A percentile compares a stretch with the other conserved stretches of the same genome.
These are phyloP conservation scores for Cinara cedri DNA, from an alignment of 2,888 invertebrate genomes.

Conservation along the genomic window DNA sequence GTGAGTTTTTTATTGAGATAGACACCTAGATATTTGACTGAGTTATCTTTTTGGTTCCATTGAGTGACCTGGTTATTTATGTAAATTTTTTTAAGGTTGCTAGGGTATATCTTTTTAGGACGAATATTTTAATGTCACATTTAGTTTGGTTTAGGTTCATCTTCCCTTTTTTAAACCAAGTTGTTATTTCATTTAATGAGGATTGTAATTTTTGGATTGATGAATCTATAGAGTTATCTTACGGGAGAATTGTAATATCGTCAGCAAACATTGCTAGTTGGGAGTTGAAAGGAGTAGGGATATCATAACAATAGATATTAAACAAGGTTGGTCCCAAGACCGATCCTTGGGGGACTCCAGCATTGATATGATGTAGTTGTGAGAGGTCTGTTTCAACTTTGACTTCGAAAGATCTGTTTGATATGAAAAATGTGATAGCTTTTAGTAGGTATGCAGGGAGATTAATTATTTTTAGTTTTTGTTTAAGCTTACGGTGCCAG, in stretches of 20 bases:
- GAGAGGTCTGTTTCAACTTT: not conserved
- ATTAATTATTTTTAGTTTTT: too few species aligned
- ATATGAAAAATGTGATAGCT: not conserved
- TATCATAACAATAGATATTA: not conserved
- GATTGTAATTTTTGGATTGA: not conserved
- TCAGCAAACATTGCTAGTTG: slow-evolving; percentile 1
- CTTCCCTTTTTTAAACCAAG: too few species aligned
- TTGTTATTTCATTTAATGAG: not conserved
- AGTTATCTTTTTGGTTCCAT: too few species aligned
- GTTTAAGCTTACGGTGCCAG: too few species aligned
- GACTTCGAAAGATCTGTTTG: not conserved
- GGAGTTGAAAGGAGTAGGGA: not conserved
- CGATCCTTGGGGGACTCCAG: slow-evolving; percentile 4
- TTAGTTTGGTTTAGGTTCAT: not conserved
- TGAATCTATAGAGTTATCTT: too few species aligned
- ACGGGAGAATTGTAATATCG: too few species aligned
- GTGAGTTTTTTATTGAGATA: too few species aligned
- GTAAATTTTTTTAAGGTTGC: too few species aligned
- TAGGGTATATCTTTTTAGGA: not conserved
- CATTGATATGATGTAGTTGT: not conserved
- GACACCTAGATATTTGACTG: too few species aligned
- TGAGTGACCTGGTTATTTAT: too few species aligned
- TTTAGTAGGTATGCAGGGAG: too few species aligned
- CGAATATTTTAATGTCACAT: not conserved
- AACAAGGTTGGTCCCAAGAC: not conserved